phyloP scores from a whole-genome alignment of 2,797 vertebrate species.

The Clarias laeviceps region DNA sequence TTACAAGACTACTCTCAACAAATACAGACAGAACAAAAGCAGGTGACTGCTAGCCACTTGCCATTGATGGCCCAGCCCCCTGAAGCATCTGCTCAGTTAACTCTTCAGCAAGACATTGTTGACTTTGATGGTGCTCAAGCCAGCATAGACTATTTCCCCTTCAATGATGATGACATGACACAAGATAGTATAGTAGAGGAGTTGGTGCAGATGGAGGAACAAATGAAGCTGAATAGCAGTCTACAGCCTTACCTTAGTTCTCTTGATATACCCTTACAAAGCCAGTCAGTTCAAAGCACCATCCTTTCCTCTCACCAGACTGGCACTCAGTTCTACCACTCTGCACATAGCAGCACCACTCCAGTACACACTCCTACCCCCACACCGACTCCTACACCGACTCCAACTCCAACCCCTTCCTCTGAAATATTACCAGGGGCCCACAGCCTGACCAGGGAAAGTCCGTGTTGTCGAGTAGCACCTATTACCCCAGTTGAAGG shows the following conservation, averaged over 20 bases:
- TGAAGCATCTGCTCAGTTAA: slow-evolving; percentile 82
- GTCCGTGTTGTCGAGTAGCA: slow-evolving; percentile 92
- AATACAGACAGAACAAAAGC: slow-evolving; percentile 76
- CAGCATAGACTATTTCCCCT: slow-evolving; percentile 93
- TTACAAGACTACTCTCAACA: slow-evolving; percentile 77
- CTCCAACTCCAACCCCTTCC: slow-evolving; percentile 90
- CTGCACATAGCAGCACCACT: slow-evolving; percentile 90
- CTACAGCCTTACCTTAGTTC: slow-evolving; percentile 83
- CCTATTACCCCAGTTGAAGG: slow-evolving; percentile 93
- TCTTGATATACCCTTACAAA: slow-evolving; percentile 86
- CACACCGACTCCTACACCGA: slow-evolving; percentile 83
- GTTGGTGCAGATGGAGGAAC: slow-evolving; percentile 98
- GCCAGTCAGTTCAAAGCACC: slow-evolving; percentile 79
- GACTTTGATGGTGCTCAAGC: slow-evolving; percentile 88
- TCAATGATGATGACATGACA: slow-evolving; percentile 95
- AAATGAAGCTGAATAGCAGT: slow-evolving; percentile 91
- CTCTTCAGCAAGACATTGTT: slow-evolving; percentile 88
- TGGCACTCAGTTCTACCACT: slow-evolving; percentile 84
- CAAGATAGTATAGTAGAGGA: slow-evolving; percentile 99
- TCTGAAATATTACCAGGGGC: slow-evolving; percentile 89
- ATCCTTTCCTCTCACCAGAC: slow-evolving; percentile 82
- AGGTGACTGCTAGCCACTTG: slow-evolving; percentile 69
- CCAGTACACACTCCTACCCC: slow-evolving; percentile 91
- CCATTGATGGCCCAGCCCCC: slow-evolving; percentile 81
- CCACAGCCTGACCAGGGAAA: slow-evolving; percentile 88